Evolutionary conservation across 2,113 vertebrate species (phyloP), one percentile per base, ranked within the genome.

Genomic region (Poicephalus meyeri): DNA sequence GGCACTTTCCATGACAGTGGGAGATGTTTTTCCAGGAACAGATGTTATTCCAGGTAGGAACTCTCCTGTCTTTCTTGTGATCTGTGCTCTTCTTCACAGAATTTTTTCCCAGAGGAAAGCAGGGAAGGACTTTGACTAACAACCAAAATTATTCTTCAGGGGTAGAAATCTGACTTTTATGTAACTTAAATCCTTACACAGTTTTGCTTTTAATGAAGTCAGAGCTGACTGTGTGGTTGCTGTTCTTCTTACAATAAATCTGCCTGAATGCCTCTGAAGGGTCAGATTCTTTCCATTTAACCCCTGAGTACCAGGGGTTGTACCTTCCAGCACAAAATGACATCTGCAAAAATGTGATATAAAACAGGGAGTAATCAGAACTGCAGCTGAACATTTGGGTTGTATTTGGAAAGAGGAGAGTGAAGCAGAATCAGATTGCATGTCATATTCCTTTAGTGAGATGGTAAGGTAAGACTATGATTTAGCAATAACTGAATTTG

Each of bases 121-220:
- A 37, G n/a, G 47, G 42, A 89, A 76, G 77, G 79, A 94, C 63
- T 89, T 80, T 82, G 78, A 85, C 91, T 95, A 81, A 76, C 83
- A 97, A 91, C 88, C 89, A 90, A 86, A 77, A 89, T 84, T 72
- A 55, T 69, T 87, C 89, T 91, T 87, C 21, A 71, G 20, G 95
- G 73, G 81, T 95, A 76, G 83, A 95, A 94, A 35, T 74, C 72
- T 96, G 86, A 78, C 89, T 95, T 86, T 42, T 71, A 35, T 56
- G 64, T 92, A 73, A 80, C 68, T 83, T 83, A 83, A 83, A 56
- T 91, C n/a, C 13, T 65, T 89, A 70, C 16, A 19, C 78, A 74
- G 78, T 86, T 65, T 91, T 95, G 72, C 58, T 79, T 91, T 86
- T 89, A 84, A 69, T 56, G 9, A 91, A 73, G 39, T 82, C 70